phyloP scores from a whole-genome alignment of 2,113 vertebrate genomes.

The Spea multiplicata region DNA sequence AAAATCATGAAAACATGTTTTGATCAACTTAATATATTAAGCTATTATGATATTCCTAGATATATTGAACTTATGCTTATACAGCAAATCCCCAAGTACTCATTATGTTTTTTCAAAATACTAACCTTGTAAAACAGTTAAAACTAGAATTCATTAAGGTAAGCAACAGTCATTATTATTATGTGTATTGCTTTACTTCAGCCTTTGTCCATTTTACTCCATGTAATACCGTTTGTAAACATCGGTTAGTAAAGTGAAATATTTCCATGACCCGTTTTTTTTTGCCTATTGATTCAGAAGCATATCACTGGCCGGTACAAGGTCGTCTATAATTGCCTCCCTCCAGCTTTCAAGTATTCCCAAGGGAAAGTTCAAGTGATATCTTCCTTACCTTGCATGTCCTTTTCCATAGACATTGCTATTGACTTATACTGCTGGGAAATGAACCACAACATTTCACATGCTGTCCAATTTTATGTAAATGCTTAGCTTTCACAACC shows the following conservation, averaged over 20 bases:
- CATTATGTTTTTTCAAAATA: slow-evolving; percentile 25
- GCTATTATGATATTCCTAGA: background rate
- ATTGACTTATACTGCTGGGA: slow-evolving; percentile 39
- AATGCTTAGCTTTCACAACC: slow-evolving; percentile 37
- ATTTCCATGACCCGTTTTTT: slow-evolving; percentile 32
- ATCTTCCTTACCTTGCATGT: slow-evolving; percentile 47
- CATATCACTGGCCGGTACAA: slow-evolving; percentile 49
- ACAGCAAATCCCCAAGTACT: slow-evolving; percentile 11
- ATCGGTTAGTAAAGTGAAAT: slow-evolving; percentile 33
- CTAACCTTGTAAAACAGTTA: slow-evolving; percentile 24
- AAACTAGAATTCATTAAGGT: slow-evolving; percentile 32
- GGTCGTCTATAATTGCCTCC: slow-evolving; percentile 53
- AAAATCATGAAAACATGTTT: background rate
- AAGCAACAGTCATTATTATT: slow-evolving; percentile 8
- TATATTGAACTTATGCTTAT: background rate
- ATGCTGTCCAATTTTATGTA: slow-evolving; percentile 16
- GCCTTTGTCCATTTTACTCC: slow-evolving; percentile 13
- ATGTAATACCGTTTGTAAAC: background rate
- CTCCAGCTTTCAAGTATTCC: slow-evolving; percentile 46
- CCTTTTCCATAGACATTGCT: slow-evolving; percentile 45
- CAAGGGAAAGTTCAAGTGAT: slow-evolving; percentile 29
- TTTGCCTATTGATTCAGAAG: slow-evolving; percentile 35
- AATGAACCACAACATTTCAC: slow-evolving; percentile 38
- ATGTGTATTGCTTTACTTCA: background rate
- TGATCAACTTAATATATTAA: background rate